Evolutionary conservation across 1,140 invertebrate genomes (phyloP).

Genomic region (Sarcophaga bullata): DNA sequence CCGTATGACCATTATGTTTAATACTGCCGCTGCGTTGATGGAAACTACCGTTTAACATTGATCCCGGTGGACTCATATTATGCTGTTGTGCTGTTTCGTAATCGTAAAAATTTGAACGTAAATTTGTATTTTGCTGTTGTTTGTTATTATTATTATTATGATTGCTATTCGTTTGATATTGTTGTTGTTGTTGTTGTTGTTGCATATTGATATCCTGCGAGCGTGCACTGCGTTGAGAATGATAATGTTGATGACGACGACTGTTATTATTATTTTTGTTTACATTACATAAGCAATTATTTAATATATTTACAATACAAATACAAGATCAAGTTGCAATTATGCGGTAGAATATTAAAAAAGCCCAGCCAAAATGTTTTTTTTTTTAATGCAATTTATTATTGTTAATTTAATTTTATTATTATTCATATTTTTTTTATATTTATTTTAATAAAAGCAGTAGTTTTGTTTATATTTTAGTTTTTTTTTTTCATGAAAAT

Average conservation of each 20-base stretch:
- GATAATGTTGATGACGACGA: constrained; percentile 78
- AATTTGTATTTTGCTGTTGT: constrained; percentile 41
- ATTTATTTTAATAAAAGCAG: constrained; percentile 15
- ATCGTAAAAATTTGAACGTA: constrained; percentile 83
- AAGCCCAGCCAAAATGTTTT: neutral
- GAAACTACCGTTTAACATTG: constrained; percentile 45
- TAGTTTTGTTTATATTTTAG: neutral
- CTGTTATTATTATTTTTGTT: constrained; percentile 65
- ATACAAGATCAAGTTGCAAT: neutral
- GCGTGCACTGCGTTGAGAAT: constrained; percentile 78
- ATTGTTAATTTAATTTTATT: no score
- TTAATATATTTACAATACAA: constrained; percentile 1
- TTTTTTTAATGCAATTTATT: neutral
- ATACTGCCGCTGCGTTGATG: constrained; percentile 53
- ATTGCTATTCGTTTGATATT: constrained; percentile 17
- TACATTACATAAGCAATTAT: neutral
- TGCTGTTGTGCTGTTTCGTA: constrained; percentile 82
- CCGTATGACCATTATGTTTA: constrained; percentile 62
- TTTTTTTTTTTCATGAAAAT: constrained; percentile 17
- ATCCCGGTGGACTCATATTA: constrained; percentile 49
- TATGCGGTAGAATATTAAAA: neutral
- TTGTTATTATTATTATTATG: constrained; percentile 13
- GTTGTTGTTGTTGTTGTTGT: constrained; percentile 45
- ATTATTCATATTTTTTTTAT: no score
- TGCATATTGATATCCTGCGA: constrained; percentile 68